Conservation (phyloP, 1,140 invertebrate genomes). For the Andricus grossulariae region DNA sequence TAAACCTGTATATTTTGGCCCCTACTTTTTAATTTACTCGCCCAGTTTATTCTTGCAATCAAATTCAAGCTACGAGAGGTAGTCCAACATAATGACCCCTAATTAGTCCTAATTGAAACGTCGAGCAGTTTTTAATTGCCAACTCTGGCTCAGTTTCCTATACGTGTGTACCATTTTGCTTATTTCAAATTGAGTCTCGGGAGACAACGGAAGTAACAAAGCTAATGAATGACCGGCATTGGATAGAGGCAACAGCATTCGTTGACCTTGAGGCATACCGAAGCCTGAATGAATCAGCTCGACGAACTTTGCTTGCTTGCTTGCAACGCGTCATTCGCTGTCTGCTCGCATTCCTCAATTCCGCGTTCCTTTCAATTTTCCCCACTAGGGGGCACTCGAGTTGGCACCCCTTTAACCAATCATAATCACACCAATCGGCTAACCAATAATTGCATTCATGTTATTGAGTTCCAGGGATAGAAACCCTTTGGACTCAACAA, state of each 20-base stretch:
- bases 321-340: conserved; percentile 6
- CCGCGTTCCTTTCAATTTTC: neutral
- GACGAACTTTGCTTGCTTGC: conserved; percentile 12
- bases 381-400: neutral
- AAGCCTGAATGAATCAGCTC: conserved; percentile 25
- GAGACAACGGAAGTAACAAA: conserved; percentile 18
- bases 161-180: neutral
- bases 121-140: neutral
- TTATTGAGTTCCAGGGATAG: neutral
- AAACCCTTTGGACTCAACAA: neutral
- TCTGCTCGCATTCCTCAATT: conserved; percentile 27
- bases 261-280: conserved; percentile 25
- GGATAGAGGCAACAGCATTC: conserved; percentile 18
- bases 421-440: neutral
- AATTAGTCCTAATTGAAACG: conserved; percentile 3
- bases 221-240: neutral
- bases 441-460: conserved; percentile 4
- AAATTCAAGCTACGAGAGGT: neutral
- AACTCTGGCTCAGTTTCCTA: neutral
- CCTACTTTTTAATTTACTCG: too few relatives aligned
- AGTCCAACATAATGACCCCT: neutral
- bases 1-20: too few relatives aligned
- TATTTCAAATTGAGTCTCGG: neutral
- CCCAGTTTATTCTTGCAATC: neutral
- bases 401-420: neutral